Percentiles rank a stretch among this genome's conserved stretches.
Evolutionary conservation across 1,140 invertebrate species (phyloP).

Genomic region (Macrosteles quadrilineatus): DNA sequence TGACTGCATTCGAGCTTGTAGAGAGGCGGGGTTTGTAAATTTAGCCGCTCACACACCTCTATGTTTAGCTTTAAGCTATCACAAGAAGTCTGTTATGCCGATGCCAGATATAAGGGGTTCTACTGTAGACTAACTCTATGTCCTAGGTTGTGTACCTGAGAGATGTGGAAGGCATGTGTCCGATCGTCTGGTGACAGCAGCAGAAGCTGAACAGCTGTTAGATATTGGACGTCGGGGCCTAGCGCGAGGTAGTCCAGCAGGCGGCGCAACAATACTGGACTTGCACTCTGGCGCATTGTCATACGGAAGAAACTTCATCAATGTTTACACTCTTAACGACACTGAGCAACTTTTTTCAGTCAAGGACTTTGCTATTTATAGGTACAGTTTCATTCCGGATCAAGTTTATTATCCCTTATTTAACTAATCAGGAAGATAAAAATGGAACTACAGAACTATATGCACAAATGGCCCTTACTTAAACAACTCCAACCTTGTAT

Average conservation of each 20-base stretch:
- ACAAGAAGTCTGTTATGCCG: too few species aligned
- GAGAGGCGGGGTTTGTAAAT: too few species aligned
- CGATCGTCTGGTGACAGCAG: slow-evolving; percentile 67
- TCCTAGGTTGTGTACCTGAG: slow-evolving; percentile 69
- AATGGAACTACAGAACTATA: too few species aligned
- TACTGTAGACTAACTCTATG: too few species aligned
- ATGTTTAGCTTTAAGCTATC: too few species aligned
- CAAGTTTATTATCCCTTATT: too few species aligned
- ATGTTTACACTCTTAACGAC: slow-evolving; percentile 66
- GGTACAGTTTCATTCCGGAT: slow-evolving; percentile 56
- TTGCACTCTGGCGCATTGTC: slow-evolving; percentile 83
- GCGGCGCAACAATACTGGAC: slow-evolving; percentile 80
- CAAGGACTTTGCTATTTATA: slow-evolving; percentile 70
- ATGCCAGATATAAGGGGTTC: too few species aligned
- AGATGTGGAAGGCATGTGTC: slow-evolving; percentile 76
- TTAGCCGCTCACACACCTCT: too few species aligned
- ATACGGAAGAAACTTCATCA: slow-evolving; percentile 69
- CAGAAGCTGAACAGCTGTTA: slow-evolving; percentile 67
- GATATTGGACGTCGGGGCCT: slow-evolving; percentile 68
- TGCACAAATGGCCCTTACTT: too few species aligned
- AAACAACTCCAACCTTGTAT: too few species aligned
- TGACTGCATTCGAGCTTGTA: too few species aligned
- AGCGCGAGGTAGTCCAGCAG: slow-evolving; percentile 62
- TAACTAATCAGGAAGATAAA: too few species aligned
- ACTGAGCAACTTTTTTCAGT: slow-evolving; percentile 63